Evolutionary conservation across 2,797 vertebrate species (phyloP).

Genomic region (Oreortyx pictus): DNA sequence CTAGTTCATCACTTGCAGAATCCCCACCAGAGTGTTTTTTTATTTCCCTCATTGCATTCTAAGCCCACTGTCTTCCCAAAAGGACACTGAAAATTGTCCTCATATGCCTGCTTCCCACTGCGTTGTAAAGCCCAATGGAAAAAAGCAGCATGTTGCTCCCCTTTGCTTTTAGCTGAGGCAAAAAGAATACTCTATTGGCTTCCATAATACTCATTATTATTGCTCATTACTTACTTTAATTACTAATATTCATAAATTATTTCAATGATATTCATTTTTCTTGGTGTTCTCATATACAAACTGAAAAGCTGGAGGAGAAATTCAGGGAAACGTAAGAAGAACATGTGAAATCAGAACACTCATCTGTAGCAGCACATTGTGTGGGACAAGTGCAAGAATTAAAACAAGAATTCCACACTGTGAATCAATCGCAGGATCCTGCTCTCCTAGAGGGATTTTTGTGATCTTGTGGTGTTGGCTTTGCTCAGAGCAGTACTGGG

Average conservation of each 20-base stretch:
- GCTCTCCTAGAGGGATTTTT: background rate
- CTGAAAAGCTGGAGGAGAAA: background rate
- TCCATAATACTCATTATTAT: background rate
- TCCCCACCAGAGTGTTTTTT: background rate
- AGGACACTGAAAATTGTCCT: background rate
- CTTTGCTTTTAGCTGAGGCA: background rate
- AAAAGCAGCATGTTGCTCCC: background rate
- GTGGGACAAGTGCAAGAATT: background rate
- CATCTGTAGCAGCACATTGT: background rate
- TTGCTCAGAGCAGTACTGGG: background rate
- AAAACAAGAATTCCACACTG: background rate
- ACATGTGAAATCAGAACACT: background rate
- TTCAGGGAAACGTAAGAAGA: background rate
- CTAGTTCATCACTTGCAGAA: background rate
- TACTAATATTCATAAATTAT: background rate
- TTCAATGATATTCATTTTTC: background rate
- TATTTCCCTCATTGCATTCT: background rate
- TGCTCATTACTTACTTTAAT: too few relatives aligned
- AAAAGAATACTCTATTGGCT: background rate
- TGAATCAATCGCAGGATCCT: background rate
- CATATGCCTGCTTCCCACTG: background rate
- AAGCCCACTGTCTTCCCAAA: background rate
- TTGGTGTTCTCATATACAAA: background rate
- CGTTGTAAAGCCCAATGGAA: background rate
- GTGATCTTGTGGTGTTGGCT: background rate